These are phyloP conservation scores for Drosophila rubida DNA, from an alignment of 2,888 invertebrate species.

Conservation along the genomic window DNA sequence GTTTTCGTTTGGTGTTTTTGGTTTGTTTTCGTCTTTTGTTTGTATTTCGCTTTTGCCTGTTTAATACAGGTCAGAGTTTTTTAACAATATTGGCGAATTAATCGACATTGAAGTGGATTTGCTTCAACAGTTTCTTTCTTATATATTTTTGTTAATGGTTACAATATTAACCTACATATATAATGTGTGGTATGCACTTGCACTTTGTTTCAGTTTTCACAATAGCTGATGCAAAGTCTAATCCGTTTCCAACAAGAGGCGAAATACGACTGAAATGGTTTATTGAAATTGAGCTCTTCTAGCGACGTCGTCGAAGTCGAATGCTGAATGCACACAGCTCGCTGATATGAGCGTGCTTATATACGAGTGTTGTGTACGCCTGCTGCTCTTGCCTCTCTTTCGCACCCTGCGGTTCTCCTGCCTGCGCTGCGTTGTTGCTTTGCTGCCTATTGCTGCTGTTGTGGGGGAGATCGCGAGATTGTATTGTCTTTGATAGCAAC, in stretches of 20 bases:
- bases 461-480: conserved; percentile 44
- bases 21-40: conserved; percentile 17
- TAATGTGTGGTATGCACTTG: conserved; percentile 49
- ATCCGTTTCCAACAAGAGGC: conserved; percentile 56
- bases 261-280: conserved; percentile 49
- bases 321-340: conserved; percentile 58
- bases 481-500: conserved; percentile 59
- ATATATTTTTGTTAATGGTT: conserved; percentile 9
- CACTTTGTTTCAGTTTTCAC: conserved; percentile 38
- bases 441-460: conserved; percentile 16
- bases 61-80: conserved; percentile 83
- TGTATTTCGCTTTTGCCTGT: conserved; percentile 73
- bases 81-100: conserved; percentile 82
- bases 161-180: conserved; percentile 31
- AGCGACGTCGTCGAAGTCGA: conserved; percentile 41
- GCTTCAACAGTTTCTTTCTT: conserved; percentile 16
- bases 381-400: conserved; percentile 2
- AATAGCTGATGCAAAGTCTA: conserved; percentile 15
- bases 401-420: neutral
- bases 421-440: neutral
- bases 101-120: conserved; percentile 82
- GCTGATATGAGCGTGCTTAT: conserved; percentile 48
- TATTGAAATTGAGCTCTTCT: conserved; percentile 41
- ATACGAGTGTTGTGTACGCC: conserved; percentile 30
- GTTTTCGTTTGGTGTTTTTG: conserved; percentile 1